Evolutionary conservation across 2,888 invertebrate genomes (phyloP).

Genomic region (Crematogaster levior): DNA sequence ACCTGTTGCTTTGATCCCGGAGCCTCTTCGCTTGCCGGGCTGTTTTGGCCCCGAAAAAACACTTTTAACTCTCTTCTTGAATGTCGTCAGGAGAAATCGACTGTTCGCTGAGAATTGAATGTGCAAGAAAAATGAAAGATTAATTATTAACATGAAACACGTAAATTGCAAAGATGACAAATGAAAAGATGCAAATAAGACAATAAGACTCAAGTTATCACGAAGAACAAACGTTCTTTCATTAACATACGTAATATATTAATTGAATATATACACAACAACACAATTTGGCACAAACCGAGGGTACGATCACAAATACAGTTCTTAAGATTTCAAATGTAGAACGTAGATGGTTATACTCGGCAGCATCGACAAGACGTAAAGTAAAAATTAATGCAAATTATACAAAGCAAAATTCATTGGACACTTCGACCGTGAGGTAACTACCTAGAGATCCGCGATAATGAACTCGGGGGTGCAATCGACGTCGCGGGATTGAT

Average conservation of each 20-base stretch:
- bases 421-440: background rate
- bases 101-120: constrained; percentile 13
- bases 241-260: background rate
- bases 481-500: constrained; percentile 36
- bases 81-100: constrained; percentile 16
- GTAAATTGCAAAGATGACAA: too few species aligned
- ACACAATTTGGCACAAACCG: background rate
- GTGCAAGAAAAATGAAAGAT: background rate
- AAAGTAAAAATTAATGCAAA: background rate
- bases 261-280: background rate
- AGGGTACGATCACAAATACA: background rate
- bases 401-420: background rate
- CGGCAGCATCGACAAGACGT: background rate
- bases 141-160: background rate
- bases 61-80: constrained; percentile 81
- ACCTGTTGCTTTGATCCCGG: constrained; percentile 85
- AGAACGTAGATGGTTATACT: background rate
- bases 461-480: background rate
- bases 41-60: constrained; percentile 83
- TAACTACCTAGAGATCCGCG: constrained; percentile 20
- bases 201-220: background rate
- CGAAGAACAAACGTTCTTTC: background rate
- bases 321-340: background rate
- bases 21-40: constrained; percentile 84
- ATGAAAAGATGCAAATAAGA: background rate